phyloP scores from a whole-genome alignment of 2,113 vertebrate genomes.

The Gymnogyps californianus region DNA sequence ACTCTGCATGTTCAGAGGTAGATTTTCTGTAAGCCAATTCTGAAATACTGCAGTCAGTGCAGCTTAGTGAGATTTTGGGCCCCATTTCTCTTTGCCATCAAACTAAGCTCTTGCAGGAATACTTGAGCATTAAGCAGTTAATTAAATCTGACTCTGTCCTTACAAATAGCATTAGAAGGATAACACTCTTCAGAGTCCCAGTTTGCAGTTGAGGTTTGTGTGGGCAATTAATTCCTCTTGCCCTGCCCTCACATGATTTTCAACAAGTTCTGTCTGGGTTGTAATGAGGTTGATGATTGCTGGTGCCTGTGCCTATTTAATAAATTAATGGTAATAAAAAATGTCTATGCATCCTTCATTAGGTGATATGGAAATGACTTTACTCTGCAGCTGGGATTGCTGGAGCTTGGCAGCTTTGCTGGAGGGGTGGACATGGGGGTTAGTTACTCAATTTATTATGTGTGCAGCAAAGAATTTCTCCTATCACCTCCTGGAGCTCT shows the following conservation, averaged over 20 bases:
- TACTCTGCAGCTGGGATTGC: not conserved
- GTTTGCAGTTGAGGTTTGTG: not conserved
- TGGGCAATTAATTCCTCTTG: slow-evolving; percentile 1
- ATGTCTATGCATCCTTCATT: not conserved
- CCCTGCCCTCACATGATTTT: not conserved
- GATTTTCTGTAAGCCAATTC: not conserved
- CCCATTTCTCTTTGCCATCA: not conserved
- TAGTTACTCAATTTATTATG: not conserved
- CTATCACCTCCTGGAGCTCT: not conserved
- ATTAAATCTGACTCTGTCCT: not conserved
- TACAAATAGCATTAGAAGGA: not conserved
- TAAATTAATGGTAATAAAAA: slow-evolving; percentile 26
- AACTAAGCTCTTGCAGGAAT: not conserved
- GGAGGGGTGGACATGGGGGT: not conserved
- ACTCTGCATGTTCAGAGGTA: not conserved
- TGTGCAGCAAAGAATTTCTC: not conserved
- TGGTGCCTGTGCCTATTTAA: slow-evolving; percentile 1
- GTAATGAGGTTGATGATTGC: slow-evolving; percentile 20
- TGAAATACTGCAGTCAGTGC: not conserved
- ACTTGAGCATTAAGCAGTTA: not conserved
- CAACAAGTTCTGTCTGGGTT: not conserved
- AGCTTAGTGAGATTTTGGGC: not conserved
- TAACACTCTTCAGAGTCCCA: not conserved
- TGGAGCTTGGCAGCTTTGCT: slow-evolving; percentile 10
- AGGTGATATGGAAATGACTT: not conserved